Evolutionary conservation across 2,888 invertebrate species (phyloP).

Genomic region (Glaucopsyche alexis): DNA sequence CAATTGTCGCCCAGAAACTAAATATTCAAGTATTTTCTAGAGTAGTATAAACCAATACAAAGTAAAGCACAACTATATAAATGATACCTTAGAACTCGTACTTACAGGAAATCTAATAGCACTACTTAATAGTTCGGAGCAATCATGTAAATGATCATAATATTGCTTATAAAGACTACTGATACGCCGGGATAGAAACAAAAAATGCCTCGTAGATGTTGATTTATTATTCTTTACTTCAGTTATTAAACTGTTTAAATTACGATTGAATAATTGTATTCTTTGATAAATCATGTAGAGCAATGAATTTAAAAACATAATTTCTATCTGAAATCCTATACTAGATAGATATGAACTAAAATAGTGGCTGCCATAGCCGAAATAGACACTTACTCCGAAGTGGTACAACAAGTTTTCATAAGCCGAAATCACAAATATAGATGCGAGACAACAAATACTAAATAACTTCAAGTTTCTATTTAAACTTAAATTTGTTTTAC

Average conservation of each 20-base stretch:
- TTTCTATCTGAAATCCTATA: not conserved
- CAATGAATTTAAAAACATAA: not conserved
- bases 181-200: not conserved
- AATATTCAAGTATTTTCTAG: too few relatives aligned
- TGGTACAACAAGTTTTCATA: not conserved
- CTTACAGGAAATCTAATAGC: not conserved
- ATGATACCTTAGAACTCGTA: not conserved
- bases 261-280: not conserved
- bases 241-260: not conserved
- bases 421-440: not conserved
- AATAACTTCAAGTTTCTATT: not conserved
- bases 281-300: conserved; percentile 1
- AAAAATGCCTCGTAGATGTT: not conserved
- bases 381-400: not conserved
- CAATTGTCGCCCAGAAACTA: too few relatives aligned
- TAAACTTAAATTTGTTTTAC: not conserved
- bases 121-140: not conserved
- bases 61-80: too few relatives aligned
- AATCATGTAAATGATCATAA: not conserved
- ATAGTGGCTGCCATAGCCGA: not conserved
- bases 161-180: not conserved
- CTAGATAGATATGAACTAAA: not conserved
- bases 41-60: too few relatives aligned
- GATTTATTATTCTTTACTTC: not conserved
- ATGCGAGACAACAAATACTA: not conserved